These are phyloP conservation scores for Labeo rohita DNA, from an alignment of 2,113 vertebrate genomes.

Conservation along the genomic window DNA sequence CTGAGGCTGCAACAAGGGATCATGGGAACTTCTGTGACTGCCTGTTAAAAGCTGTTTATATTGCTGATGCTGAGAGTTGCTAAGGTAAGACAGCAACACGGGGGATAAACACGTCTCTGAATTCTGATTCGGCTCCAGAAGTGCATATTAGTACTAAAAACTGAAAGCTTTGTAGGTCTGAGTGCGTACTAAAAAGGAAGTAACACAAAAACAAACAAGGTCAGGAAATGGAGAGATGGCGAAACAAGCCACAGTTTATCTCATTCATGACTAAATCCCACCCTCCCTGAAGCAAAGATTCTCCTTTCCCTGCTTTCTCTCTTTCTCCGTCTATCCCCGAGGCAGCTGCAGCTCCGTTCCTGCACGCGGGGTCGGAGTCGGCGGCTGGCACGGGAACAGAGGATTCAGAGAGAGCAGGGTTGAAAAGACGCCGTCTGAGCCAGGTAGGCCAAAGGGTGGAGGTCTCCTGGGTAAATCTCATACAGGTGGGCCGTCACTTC, in stretches of 20 bases:
- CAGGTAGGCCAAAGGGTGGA: slow-evolving; percentile 36
- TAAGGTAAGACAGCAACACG: slow-evolving; percentile 43
- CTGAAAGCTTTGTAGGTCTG: slow-evolving; percentile 38
- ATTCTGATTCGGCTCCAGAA: slow-evolving; percentile 36
- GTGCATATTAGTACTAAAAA: slow-evolving; percentile 29
- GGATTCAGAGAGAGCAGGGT: slow-evolving; percentile 32
- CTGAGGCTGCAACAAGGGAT: slow-evolving; percentile 50
- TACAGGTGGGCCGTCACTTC: slow-evolving; percentile 46
- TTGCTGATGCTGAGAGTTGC: slow-evolving; percentile 55
- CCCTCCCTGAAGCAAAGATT: slow-evolving; percentile 40
- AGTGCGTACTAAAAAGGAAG: slow-evolving; percentile 43
- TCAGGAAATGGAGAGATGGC: slow-evolving; percentile 48
- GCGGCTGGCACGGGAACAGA: slow-evolving; percentile 45
- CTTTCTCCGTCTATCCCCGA: not conserved
- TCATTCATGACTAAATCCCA: slow-evolving; percentile 50
- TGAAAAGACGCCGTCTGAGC: slow-evolving; percentile 33
- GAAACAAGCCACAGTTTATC: slow-evolving; percentile 55
- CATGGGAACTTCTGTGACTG: slow-evolving; percentile 48
- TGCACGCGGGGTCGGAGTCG: slow-evolving; percentile 7
- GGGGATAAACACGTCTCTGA: slow-evolving; percentile 48
- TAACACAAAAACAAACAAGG: slow-evolving; percentile 29
- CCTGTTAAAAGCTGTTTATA: slow-evolving; percentile 57
- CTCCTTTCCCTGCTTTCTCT: slow-evolving; percentile 32
- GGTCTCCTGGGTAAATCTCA: slow-evolving; percentile 31
- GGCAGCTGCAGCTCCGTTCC: slow-evolving; percentile 25